A percentile compares a stretch with the other conserved stretches of the same genome.
Evolutionary conservation across 1,140 invertebrate species (phyloP).

Genomic region (Ostrea denselamellosa): DNA sequence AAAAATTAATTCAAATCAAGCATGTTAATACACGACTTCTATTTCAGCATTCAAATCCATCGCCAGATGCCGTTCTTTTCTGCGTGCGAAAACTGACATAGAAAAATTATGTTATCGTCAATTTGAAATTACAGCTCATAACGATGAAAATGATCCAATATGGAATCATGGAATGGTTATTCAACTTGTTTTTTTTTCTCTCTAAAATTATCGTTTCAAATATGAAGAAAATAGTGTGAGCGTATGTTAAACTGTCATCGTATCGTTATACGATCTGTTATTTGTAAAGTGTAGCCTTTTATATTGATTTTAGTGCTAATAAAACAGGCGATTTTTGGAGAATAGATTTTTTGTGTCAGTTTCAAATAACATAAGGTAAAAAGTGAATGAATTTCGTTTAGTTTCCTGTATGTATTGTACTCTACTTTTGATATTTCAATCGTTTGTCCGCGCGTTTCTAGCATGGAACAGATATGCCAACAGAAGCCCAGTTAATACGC

Average conservation of each 20-base stretch:
- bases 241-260: neutral
- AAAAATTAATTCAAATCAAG: neutral
- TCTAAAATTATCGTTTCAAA: neutral
- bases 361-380: too few species aligned
- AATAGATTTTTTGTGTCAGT: too few species aligned
- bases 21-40: slow-evolving; percentile 16
- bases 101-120: slow-evolving; percentile 15
- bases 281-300: neutral
- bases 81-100: slow-evolving; percentile 11
- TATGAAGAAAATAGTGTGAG: neutral
- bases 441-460: too few species aligned
- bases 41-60: neutral
- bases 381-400: too few species aligned
- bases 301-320: too few species aligned
- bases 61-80: neutral
- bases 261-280: neutral
- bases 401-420: too few species aligned
- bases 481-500: too few species aligned
- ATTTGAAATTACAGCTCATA: neutral
- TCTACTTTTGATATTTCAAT: too few species aligned
- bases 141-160: neutral
- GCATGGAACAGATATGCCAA: too few species aligned
- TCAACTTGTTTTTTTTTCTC: neutral
- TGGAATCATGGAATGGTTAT: neutral
- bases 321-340: too few species aligned